These are phyloP conservation scores for Germaria angustata DNA, from an alignment of 2,888 invertebrate genomes.

Conservation along the genomic window DNA sequence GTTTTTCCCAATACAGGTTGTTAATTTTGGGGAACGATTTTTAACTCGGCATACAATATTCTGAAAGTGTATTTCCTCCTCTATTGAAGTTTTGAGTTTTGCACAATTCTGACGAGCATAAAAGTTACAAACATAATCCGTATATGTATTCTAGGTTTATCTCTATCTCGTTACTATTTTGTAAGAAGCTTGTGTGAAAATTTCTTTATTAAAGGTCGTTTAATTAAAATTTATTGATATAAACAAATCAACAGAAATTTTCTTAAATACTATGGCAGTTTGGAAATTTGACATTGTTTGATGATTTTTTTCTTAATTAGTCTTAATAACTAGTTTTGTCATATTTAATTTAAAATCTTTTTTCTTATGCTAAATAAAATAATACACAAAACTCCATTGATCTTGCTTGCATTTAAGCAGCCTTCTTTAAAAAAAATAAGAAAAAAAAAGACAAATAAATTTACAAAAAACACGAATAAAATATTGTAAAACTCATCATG, in stretches of 20 bases:
- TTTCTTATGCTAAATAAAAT: not conserved
- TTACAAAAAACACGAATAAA: conserved; percentile 35
- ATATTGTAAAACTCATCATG: conserved; percentile 44
- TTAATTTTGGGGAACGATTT: too few relatives aligned
- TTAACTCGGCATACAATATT: too few relatives aligned
- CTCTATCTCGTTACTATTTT: too few relatives aligned
- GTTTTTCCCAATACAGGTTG: too few relatives aligned
- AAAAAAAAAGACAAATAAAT: not conserved
- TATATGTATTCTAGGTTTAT: too few relatives aligned
- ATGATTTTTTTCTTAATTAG: not conserved
- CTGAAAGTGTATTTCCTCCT: too few relatives aligned
- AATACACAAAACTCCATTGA: conserved; percentile 20
- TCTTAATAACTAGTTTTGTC: conserved; percentile 28
- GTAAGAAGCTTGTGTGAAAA: too few relatives aligned
- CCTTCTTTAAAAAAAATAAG: conserved; percentile 2
- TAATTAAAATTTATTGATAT: too few relatives aligned
- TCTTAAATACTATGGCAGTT: not conserved
- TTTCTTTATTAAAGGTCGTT: too few relatives aligned
- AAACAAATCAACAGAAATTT: not conserved
- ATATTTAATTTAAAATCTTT: conserved; percentile 10
- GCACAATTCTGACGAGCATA: too few relatives aligned
- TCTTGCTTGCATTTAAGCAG: conserved; percentile 22
- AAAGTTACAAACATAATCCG: too few relatives aligned
- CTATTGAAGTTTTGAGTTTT: too few relatives aligned
- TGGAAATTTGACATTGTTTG: not conserved